Conservation (phyloP, 2,888 invertebrate species). For the Troglohyphantes excavatus region DNA sequence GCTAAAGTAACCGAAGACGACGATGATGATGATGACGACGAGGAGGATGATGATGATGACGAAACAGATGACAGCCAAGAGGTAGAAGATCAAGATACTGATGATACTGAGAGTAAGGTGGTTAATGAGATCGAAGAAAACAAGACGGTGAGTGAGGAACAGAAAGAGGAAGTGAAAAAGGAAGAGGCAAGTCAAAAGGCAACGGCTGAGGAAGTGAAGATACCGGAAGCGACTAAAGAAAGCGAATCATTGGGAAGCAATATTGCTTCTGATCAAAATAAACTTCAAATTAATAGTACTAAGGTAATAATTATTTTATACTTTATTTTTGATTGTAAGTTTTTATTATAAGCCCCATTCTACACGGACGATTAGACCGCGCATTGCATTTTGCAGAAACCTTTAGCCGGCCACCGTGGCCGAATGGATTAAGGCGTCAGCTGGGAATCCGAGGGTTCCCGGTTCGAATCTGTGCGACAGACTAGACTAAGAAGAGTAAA, state of each 20-base stretch:
- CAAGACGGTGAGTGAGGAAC: conserved; percentile 7
- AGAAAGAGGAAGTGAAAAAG: conserved; percentile 31
- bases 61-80: conserved; percentile 16
- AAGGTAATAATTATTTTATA: conserved; percentile 52
- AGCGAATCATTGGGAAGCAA: background rate
- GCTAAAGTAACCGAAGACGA: conserved; percentile 22
- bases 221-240: background rate
- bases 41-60: conserved; percentile 20
- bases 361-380: too few species aligned
- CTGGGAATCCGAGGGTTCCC: too few species aligned
- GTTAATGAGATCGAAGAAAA: background rate
- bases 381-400: too few species aligned
- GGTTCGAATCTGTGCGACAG: too few species aligned
- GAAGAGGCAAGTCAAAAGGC: background rate
- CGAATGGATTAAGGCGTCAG: too few species aligned
- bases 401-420: too few species aligned
- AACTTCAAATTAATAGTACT: conserved; percentile 10
- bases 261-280: background rate
- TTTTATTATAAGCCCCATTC: too few species aligned
- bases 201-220: background rate
- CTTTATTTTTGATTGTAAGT: too few species aligned
- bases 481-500: too few species aligned
- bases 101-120: conserved; percentile 81
- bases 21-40: conserved; percentile 37
- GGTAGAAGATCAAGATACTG: background rate